Percentiles rank a stretch among this genome's conserved stretches.
Conservation (phyloP, 2,888 invertebrate species). For the Aromia moschata region DNA sequence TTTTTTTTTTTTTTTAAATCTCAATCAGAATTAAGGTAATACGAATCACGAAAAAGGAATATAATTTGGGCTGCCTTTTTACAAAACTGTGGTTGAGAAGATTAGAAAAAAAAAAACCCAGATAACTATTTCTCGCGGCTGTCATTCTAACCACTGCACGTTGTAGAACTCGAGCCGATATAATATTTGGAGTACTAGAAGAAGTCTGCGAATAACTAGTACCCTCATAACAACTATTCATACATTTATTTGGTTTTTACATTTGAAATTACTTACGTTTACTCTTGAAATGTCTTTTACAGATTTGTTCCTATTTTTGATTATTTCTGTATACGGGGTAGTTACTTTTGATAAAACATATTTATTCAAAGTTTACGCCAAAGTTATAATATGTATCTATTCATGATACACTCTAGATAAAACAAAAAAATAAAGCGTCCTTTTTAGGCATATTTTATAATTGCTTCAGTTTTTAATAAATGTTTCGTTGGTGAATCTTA, state of each 20-base stretch:
- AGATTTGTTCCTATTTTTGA: no score
- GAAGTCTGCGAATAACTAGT: constrained; percentile 8
- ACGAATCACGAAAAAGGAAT: constrained; percentile 50
- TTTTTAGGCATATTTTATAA: constrained; percentile 9
- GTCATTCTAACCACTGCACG: constrained; percentile 39
- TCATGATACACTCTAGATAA: no score
- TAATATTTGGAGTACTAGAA: constrained; percentile 13
- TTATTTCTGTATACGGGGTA: no score
- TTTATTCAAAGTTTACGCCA: no score
- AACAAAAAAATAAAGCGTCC: no score
- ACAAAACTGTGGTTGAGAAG: constrained; percentile 55
- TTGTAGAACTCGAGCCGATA: constrained; percentile 17
- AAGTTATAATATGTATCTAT: no score
- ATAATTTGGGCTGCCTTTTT: constrained; percentile 53
- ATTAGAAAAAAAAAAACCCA: constrained; percentile 49
- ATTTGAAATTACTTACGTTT: no score
- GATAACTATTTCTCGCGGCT: constrained; percentile 45
- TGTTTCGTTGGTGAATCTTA: neutral
- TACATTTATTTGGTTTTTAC: no score
- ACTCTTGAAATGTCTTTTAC: no score
- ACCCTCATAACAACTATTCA: neutral
- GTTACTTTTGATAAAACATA: no score
- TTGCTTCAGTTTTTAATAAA: neutral
- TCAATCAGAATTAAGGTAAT: constrained; percentile 43
- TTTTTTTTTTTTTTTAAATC: no score